Evolutionary conservation across 1,140 invertebrate genomes (phyloP).

Genomic region (Metopolophium dirhodum): DNA sequence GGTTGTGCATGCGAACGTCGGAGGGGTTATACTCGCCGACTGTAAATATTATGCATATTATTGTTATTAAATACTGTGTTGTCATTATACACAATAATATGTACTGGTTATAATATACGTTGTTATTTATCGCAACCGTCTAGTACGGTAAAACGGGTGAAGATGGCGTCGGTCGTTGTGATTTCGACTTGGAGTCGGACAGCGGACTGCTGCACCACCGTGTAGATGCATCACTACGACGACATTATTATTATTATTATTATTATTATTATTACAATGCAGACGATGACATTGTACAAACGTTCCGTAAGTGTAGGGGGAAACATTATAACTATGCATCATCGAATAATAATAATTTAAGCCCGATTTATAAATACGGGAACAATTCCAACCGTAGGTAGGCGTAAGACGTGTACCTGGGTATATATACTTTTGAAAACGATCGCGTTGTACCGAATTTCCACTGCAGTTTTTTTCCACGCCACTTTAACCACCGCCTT

Average conservation of each 20-base stretch:
- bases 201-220: neutral
- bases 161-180: neutral
- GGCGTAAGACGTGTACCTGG: too few species aligned
- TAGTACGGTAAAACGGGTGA: neutral
- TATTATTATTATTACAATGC: neutral
- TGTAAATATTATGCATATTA: neutral
- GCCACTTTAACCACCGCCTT: neutral
- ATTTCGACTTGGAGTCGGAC: neutral
- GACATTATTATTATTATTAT: too few species aligned
- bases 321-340: neutral
- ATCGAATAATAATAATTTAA: neutral
- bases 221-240: too few species aligned
- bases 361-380: neutral
- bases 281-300: neutral
- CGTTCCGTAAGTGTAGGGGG: neutral
- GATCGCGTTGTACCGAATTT: neutral
- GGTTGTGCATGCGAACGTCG: neutral
- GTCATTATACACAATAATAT: neutral
- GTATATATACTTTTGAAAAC: too few species aligned
- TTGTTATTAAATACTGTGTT: neutral
- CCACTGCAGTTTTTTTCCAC: neutral
- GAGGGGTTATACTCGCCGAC: neutral
- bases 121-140: neutral
- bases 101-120: neutral
- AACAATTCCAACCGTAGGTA: neutral